Percentiles rank a stretch among this genome's conserved stretches.
phyloP scores from a whole-genome alignment of 2,797 vertebrate genomes.

The Macroramphosus scolopax region DNA sequence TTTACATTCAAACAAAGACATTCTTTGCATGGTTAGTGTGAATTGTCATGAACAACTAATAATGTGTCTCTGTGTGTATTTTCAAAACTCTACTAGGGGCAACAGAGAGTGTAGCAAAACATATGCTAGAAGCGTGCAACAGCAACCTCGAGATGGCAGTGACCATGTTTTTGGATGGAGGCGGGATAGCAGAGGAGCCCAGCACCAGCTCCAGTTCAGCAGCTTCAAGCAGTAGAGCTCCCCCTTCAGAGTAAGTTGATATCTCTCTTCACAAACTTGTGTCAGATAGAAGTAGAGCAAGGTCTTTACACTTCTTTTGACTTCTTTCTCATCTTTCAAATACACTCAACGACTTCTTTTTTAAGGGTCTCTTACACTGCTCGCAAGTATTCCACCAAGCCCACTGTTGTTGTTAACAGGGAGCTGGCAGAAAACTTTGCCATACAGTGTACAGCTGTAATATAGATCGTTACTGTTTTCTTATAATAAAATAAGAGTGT shows the following conservation, averaged over 20 bases:
- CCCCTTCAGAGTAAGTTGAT: slow-evolving; percentile 75
- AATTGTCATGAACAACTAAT: too few relatives aligned
- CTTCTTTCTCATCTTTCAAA: background rate
- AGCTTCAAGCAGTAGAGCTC: slow-evolving; percentile 83
- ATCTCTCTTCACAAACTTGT: slow-evolving; percentile 1
- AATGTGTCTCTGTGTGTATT: background rate
- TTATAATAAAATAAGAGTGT: too few relatives aligned
- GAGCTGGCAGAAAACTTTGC: background rate
- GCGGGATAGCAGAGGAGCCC: slow-evolving; percentile 93
- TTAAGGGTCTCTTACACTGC: background rate
- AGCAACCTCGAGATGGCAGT: slow-evolving; percentile 99
- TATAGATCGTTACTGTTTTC: too few relatives aligned
- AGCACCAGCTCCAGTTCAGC: slow-evolving; percentile 95
- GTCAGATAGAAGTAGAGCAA: slow-evolving; percentile 1
- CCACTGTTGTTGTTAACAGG: background rate
- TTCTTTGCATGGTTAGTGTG: too few relatives aligned
- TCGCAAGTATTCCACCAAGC: too few relatives aligned
- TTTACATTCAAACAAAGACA: too few relatives aligned
- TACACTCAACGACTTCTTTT: background rate
- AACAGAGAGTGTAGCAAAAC: slow-evolving; percentile 93
- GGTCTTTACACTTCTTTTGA: background rate
- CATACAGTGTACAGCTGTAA: too few relatives aligned
- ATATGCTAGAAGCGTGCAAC: slow-evolving; percentile 98
- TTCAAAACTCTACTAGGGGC: slow-evolving; percentile 79
- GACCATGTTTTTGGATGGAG: slow-evolving; percentile 98